Base-by-base conservation (phyloP, 2,888 invertebrate genomes). In the Alloscopus bannaensis region DNA sequence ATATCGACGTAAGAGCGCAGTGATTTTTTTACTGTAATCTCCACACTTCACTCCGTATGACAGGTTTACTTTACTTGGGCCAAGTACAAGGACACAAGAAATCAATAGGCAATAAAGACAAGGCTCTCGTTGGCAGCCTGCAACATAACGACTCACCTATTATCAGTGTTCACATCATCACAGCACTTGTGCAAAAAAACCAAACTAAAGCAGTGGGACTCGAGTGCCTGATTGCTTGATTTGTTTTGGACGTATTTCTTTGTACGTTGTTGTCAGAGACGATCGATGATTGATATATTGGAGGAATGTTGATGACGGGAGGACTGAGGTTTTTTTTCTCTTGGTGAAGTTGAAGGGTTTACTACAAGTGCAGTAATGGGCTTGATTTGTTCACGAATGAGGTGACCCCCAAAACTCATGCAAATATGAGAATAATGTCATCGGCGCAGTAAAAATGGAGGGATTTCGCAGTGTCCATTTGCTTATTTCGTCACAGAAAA, bases 1-100 rank as follows among this genome's bases (percentile, higher is more conserved):
- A 36, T 36, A 36, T 36, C 36, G 6, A 36, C 6, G 13, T 6
- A 13, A 36, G 36, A 6, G 6, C 13, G 36, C 36, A 36, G n/a
- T 36, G 36, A 8, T 36, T 36, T 36, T 6, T 6, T 13, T 13
- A 36, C 36, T 36, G 36, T 6, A 13, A 6, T 36, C 36, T 36
- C 8, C 36, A 36, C 13, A 36, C 36, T 36, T 36, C 36, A 13
- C 36, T 36, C 13, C 36, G 6, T 36, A 3, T 45, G 45, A 45
- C 45, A 45, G 45, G n/a, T 45, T 16, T 47, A n/a, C 52, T 22
- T n/a, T 13, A 36, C 52, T 57, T 29, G 57, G 57, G n/a, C n/a
- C 60, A 60, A 60, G 60, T 60, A 60, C 60, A 60, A 60, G 60
- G 60, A 60, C 60, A 40, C 36, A 16, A 4, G 22, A 52, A 52